phyloP scores from a whole-genome alignment of 2,113 vertebrate genomes.

The Urocitellus parryii region DNA sequence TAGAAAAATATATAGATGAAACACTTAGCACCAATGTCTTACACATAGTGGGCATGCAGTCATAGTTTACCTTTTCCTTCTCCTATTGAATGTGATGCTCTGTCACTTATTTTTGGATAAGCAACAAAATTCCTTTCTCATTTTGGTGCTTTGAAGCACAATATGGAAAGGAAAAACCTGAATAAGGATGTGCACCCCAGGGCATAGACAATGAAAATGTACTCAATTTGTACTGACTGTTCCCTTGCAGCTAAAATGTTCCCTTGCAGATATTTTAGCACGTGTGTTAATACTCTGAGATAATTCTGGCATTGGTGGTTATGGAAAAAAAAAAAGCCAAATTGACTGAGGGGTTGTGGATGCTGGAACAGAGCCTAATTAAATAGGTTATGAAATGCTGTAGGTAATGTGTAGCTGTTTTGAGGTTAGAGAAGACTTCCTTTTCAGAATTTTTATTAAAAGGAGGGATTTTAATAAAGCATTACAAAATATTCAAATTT shows the following conservation, averaged over 20 bases:
- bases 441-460: conserved; percentile 57
- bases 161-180: neutral
- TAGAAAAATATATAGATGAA: neutral
- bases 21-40: neutral
- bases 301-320: conserved; percentile 50
- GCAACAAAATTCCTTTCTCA: neutral
- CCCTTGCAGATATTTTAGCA: conserved; percentile 37
- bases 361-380: conserved; percentile 61
- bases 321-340: conserved; percentile 1
- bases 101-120: neutral
- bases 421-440: neutral
- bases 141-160: neutral
- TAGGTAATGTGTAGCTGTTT: neutral
- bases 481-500: conserved; percentile 42
- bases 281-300: conserved; percentile 26
- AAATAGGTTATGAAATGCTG: conserved; percentile 62
- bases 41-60: neutral
- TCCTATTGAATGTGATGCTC: neutral
- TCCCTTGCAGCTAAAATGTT: conserved; percentile 14
- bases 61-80: neutral
- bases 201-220: neutral
- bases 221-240: neutral
- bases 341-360: neutral
- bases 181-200: neutral
- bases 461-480: neutral